A percentile compares a stretch with the other conserved stretches of the same genome.
These are phyloP conservation scores for Mycetomoellerius zeteki DNA, from an alignment of 1,140 invertebrate genomes.

Conservation along the genomic window DNA sequence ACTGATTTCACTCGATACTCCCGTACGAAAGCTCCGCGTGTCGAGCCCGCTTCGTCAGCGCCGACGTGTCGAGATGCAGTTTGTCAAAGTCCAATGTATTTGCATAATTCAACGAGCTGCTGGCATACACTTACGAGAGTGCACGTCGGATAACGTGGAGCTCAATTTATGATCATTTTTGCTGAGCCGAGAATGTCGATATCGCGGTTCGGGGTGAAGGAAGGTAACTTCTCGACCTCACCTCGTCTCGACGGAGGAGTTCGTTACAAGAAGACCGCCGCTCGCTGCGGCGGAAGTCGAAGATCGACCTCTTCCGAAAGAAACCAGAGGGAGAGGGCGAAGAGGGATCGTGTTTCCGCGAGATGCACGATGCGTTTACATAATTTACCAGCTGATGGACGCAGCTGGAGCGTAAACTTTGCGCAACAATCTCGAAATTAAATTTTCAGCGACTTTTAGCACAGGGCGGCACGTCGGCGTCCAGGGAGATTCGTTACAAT, in stretches of 20 bases:
- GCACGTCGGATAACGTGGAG: constrained; percentile 47
- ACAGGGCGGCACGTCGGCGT: constrained; percentile 12
- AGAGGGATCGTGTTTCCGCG: constrained; percentile 47
- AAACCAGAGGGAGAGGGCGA: not conserved
- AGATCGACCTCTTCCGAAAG: constrained; percentile 36
- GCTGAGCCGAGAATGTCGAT: constrained; percentile 50
- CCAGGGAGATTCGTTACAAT: constrained; percentile 36
- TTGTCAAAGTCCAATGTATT: constrained; percentile 58
- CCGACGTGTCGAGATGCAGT: constrained; percentile 56
- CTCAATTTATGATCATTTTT: constrained; percentile 64
- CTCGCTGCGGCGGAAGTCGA: constrained; percentile 37
- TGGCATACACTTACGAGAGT: constrained; percentile 52
- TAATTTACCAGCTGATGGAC: constrained; percentile 63
- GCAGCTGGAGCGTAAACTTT: constrained; percentile 57
- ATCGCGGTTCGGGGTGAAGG: constrained; percentile 11
- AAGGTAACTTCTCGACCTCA: constrained; percentile 31
- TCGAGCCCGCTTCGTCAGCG: constrained; percentile 21
- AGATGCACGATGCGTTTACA: constrained; percentile 56
- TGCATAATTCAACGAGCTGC: constrained; percentile 63
- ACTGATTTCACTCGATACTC: constrained; percentile 7
- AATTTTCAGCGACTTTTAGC: constrained; percentile 62
- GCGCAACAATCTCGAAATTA: constrained; percentile 63
- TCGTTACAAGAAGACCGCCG: constrained; percentile 40
- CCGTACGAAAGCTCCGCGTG: not conserved
- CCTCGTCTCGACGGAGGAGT: constrained; percentile 20